Evolutionary conservation across 2,797 vertebrate genomes (phyloP).

Genomic region (Chloroceryle amazona): DNA sequence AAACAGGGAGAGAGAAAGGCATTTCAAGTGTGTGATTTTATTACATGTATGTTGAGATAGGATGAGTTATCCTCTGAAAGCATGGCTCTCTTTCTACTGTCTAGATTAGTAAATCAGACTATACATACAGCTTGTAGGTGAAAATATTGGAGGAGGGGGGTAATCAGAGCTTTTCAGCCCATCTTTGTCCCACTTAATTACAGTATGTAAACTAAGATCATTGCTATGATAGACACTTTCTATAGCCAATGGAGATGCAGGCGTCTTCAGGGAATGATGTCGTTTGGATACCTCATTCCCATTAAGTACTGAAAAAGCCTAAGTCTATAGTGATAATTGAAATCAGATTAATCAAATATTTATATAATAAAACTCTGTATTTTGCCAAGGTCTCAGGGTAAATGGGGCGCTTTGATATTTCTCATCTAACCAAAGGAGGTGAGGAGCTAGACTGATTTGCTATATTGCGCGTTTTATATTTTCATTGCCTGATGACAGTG

Average conservation of each 20-base stretch:
- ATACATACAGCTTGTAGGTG: neutral
- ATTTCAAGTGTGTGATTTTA: neutral
- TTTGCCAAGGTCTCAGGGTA: neutral
- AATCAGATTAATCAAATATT: neutral
- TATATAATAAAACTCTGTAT: neutral
- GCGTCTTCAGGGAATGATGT: neutral
- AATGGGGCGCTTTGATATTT: neutral
- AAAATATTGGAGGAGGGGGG: neutral
- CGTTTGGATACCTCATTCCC: neutral
- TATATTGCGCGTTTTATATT: neutral
- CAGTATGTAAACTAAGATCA: neutral
- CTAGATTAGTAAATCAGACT: neutral
- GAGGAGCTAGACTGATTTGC: neutral
- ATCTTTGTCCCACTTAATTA: neutral
- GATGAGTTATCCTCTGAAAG: neutral
- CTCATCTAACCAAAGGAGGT: neutral
- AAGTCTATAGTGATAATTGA: neutral
- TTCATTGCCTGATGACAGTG: neutral
- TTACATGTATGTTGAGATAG: neutral
- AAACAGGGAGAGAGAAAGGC: neutral
- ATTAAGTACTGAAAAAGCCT: neutral
- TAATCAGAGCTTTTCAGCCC: neutral
- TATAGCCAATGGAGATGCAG: neutral
- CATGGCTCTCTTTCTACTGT: neutral
- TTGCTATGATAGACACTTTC: neutral